Conservation (phyloP, 1,140 invertebrate genomes). For the Apis laboriosa region DNA sequence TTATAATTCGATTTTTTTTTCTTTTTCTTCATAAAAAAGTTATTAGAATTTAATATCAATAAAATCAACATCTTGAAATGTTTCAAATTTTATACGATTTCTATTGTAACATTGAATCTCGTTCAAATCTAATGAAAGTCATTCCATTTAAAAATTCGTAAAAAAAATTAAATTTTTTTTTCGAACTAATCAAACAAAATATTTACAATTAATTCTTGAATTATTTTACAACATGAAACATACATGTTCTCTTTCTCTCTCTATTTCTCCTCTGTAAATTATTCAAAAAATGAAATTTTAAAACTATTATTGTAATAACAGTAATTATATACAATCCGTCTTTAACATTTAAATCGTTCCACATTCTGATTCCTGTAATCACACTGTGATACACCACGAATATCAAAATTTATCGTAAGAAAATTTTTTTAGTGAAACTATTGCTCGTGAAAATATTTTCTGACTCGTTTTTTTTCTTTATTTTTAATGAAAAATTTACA, state of each 20-base stretch:
- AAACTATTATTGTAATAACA: background rate
- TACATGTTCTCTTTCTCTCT: background rate
- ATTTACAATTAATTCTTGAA: background rate
- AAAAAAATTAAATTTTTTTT: background rate
- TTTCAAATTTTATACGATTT: no score
- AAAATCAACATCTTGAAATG: no score
- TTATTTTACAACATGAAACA: background rate
- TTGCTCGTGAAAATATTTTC: background rate
- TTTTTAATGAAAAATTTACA: background rate
- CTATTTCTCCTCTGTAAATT: background rate
- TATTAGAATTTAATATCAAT: no score
- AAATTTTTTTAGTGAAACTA: slow-evolving; percentile 8
- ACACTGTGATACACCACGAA: background rate
- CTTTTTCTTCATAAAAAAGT: no score
- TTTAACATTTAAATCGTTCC: background rate
- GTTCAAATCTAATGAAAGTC: no score
- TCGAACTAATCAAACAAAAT: background rate
- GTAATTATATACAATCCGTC: background rate
- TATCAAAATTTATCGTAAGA: slow-evolving; percentile 1
- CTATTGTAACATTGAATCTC: no score
- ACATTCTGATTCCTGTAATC: background rate
- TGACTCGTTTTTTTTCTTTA: background rate
- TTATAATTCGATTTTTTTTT: no score
- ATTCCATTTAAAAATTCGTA: background rate
- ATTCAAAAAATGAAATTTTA: background rate